These are phyloP conservation scores for Gymnopithys bicolor DNA, from an alignment of 2,797 vertebrate genomes.

Conservation along the genomic window DNA sequence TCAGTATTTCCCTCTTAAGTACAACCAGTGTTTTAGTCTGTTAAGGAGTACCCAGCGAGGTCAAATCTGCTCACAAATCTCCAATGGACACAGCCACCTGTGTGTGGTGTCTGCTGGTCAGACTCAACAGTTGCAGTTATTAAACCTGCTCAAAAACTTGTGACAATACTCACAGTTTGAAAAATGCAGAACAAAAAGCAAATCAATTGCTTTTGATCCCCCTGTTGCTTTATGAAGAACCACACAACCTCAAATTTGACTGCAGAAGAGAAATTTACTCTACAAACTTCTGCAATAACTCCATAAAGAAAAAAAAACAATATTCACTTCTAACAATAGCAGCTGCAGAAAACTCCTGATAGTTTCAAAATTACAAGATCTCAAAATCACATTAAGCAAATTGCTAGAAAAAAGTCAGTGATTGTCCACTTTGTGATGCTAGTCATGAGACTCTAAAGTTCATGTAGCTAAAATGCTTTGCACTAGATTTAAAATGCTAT, in stretches of 20 bases:
- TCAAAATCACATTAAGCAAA: background rate
- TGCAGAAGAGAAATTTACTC: background rate
- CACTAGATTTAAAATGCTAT: background rate
- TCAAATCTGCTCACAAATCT: background rate
- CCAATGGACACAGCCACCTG: background rate
- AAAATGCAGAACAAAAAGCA: background rate
- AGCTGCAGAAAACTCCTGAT: background rate
- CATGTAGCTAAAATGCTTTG: background rate
- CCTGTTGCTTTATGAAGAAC: background rate
- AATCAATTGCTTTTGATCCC: background rate
- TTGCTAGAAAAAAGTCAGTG: background rate
- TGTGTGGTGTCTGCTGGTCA: background rate
- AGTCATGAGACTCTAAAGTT: background rate
- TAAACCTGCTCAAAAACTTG: background rate
- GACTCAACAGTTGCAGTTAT: background rate
- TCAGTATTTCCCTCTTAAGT: background rate
- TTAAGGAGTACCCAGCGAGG: background rate
- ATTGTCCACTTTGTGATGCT: background rate
- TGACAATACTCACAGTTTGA: background rate
- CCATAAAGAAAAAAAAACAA: background rate
- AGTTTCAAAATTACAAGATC: background rate
- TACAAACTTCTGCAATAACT: background rate
- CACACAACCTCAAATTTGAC: background rate
- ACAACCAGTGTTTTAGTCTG: background rate
- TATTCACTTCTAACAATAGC: background rate